Conservation (phyloP, 1,140 invertebrate genomes). For the Gonatopus flavifemur region DNA sequence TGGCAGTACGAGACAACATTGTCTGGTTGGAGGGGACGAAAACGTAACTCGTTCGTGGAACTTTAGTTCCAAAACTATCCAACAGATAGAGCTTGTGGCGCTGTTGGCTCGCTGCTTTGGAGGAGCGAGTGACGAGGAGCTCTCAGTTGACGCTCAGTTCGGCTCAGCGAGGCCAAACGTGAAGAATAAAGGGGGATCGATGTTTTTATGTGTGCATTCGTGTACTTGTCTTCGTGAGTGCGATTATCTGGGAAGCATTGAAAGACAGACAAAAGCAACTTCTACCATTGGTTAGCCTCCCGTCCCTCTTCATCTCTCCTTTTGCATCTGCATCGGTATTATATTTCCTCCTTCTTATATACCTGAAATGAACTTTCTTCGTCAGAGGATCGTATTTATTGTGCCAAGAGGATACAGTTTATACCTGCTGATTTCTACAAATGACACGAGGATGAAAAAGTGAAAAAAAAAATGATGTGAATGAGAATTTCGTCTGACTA, state of each 20-base stretch:
- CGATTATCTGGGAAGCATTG: constrained; percentile 25
- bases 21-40: constrained; percentile 30
- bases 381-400: too few relatives aligned
- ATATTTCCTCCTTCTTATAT: too few relatives aligned
- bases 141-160: constrained; percentile 58
- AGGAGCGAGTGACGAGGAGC: constrained; percentile 47
- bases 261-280: not conserved
- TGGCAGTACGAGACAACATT: constrained; percentile 23
- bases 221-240: constrained; percentile 34
- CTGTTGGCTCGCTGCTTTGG: constrained; percentile 43
- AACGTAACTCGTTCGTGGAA: constrained; percentile 27
- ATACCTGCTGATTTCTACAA: not conserved
- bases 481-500: constrained; percentile 4
- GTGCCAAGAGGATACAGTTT: not conserved
- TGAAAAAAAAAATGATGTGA: not conserved
- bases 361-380: too few relatives aligned
- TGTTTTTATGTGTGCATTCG: constrained; percentile 40
- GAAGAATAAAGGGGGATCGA: constrained; percentile 52
- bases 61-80: constrained; percentile 40
- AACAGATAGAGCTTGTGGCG: constrained; percentile 52
- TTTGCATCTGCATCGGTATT: not conserved
- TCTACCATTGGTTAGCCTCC: not conserved
- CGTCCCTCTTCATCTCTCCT: not conserved
- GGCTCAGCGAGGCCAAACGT: constrained; percentile 56
- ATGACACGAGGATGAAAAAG: not conserved